These are phyloP conservation scores for Zosterops japonicus DNA, from an alignment of 2,113 vertebrate genomes.

Conservation along the genomic window DNA sequence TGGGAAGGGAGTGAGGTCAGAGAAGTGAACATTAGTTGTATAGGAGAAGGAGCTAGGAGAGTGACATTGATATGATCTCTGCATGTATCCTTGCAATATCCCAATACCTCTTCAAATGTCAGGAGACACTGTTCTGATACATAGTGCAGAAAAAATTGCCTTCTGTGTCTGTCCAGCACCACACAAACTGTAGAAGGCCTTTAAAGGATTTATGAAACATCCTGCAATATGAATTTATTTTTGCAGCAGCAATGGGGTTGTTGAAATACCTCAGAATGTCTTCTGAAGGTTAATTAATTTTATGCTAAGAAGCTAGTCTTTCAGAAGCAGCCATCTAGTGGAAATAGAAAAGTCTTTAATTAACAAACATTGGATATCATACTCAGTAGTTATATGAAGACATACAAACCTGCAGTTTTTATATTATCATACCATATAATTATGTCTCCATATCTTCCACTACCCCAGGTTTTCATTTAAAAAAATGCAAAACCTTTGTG, in stretches of 20 bases:
- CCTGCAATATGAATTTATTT: neutral
- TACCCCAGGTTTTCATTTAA: neutral
- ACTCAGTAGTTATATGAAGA: neutral
- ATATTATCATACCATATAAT: conserved; percentile 10
- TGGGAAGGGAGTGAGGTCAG: neutral
- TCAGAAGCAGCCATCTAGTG: conserved; percentile 22
- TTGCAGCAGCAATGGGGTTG: neutral
- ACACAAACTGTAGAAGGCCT: neutral
- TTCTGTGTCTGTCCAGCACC: neutral
- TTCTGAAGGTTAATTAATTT: conserved; percentile 65
- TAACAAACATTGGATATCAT: conserved; percentile 32
- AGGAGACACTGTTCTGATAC: neutral
- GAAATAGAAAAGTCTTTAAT: conserved; percentile 49
- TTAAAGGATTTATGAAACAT: conserved; percentile 24
- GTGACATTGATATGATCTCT: neutral
- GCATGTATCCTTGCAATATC: neutral
- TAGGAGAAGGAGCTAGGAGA: neutral
- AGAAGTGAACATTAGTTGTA: neutral
- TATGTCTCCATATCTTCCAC: neutral
- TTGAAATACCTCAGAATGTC: neutral
- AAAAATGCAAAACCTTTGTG: neutral
- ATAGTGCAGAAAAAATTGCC: neutral
- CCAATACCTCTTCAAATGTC: neutral
- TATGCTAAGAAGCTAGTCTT: conserved; percentile 46
- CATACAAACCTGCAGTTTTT: neutral